Evolutionary conservation across 2,797 vertebrate species (phyloP).

Genomic region (Onychomys torridus): DNA sequence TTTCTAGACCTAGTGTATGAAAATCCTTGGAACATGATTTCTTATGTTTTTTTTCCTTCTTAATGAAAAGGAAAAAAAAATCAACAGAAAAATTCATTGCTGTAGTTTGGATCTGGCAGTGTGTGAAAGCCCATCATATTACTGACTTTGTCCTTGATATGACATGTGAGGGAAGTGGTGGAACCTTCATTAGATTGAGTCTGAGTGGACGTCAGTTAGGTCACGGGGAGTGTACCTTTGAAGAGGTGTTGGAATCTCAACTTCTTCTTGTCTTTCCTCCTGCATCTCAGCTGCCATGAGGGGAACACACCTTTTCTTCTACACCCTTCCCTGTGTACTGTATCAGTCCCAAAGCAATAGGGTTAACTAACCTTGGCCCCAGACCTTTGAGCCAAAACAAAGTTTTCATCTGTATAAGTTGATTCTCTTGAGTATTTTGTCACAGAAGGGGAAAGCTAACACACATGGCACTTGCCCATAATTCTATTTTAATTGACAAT

Average conservation of each 20-base stretch:
- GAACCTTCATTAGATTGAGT: background rate
- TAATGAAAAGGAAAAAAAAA: background rate
- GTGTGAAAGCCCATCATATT: background rate
- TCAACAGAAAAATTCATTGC: background rate
- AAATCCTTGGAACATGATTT: background rate
- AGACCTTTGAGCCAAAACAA: background rate
- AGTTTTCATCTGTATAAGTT: too few species aligned
- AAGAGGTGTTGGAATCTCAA: background rate
- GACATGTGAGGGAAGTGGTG: too few species aligned
- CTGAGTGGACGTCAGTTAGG: background rate
- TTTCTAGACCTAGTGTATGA: conserved; percentile 27
- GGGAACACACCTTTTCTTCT: background rate
- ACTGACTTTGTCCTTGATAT: background rate
- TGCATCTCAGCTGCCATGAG: background rate
- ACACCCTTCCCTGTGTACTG: background rate
- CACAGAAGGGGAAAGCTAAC: background rate
- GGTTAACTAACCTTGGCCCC: background rate
- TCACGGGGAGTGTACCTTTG: background rate
- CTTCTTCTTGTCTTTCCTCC: background rate
- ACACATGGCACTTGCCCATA: conserved; percentile 7
- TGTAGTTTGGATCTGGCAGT: background rate
- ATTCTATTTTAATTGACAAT: conserved; percentile 27
- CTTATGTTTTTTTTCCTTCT: conserved; percentile 14
- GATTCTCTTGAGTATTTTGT: background rate
- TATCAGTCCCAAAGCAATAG: background rate